Percentiles rank a stretch among this genome's conserved stretches.
phyloP scores from a whole-genome alignment of 2,888 invertebrate genomes.

The Aquatica leii region DNA sequence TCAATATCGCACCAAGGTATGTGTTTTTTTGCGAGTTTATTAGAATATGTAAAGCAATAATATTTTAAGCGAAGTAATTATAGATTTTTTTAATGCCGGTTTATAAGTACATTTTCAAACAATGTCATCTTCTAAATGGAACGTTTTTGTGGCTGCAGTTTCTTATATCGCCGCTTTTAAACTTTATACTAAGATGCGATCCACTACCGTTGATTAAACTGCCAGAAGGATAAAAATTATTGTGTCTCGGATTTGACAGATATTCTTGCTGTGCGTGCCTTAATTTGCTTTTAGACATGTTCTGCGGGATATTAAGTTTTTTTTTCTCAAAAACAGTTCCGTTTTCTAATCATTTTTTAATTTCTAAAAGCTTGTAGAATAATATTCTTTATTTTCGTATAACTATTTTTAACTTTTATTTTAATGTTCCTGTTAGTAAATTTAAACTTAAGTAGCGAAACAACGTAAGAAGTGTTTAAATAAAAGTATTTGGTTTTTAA shows the following conservation, averaged over 20 bases:
- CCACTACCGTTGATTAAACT: slow-evolving; percentile 45
- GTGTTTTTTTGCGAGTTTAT: too few species aligned
- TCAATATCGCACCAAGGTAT: slow-evolving; percentile 17
- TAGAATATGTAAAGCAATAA: slow-evolving; percentile 22
- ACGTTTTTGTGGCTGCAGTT: slow-evolving; percentile 30
- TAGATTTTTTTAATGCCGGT: slow-evolving; percentile 7
- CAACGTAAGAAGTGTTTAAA: too few species aligned
- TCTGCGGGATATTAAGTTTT: slow-evolving; percentile 21
- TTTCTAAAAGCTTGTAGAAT: too few species aligned
- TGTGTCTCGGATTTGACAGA: slow-evolving; percentile 40
- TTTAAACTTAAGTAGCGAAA: too few species aligned
- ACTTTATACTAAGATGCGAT: slow-evolving; percentile 25
- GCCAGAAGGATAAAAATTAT: slow-evolving; percentile 45
- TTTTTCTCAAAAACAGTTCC: slow-evolving; percentile 5
- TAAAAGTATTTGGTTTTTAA: too few species aligned
- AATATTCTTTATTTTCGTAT: too few species aligned
- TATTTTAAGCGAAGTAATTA: too few species aligned
- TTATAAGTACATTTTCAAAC: slow-evolving; percentile 25
- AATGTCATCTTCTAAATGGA: slow-evolving; percentile 41
- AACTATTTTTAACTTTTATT: too few species aligned
- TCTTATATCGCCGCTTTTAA: slow-evolving; percentile 36
- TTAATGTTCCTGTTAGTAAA: too few species aligned
- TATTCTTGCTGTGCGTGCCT: slow-evolving; percentile 34
- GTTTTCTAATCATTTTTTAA: background rate
- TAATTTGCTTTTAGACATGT: slow-evolving; percentile 35